Percentiles rank a stretch among this genome's conserved stretches.
Evolutionary conservation across 2,797 vertebrate genomes (phyloP).

Genomic region (Valencia hispanica): DNA sequence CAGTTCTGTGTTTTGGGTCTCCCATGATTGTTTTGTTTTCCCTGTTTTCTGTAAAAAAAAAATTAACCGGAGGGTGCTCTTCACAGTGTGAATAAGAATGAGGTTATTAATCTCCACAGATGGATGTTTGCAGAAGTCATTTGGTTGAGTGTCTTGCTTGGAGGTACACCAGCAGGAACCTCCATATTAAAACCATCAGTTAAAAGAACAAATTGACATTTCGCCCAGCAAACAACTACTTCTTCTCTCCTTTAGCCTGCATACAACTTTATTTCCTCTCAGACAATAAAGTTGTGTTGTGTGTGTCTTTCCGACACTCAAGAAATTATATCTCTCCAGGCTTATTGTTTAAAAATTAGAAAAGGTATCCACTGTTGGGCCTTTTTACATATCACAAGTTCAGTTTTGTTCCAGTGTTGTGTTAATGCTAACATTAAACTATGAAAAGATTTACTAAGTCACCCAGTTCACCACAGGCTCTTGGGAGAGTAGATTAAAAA

Average conservation of each 20-base stretch:
- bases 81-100: conserved; percentile 1
- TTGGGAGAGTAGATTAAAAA: background rate
- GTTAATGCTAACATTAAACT: background rate
- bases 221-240: background rate
- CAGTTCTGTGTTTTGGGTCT: background rate
- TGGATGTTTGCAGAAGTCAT: conserved; percentile 4
- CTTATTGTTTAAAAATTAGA: background rate
- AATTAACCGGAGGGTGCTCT: conserved; percentile 1
- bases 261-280: background rate
- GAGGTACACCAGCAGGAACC: conserved; percentile 26
- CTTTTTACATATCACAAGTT: background rate
- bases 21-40: conserved; percentile 7
- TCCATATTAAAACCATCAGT: conserved; percentile 18
- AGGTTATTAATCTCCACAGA: conserved; percentile 11
- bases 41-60: conserved; percentile 8
- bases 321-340: background rate
- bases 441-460: background rate
- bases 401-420: background rate
- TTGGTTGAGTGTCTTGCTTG: conserved; percentile 29
- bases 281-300: background rate
- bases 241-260: background rate
- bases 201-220: conserved; percentile 14
- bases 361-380: background rate
- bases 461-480: background rate
- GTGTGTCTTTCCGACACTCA: background rate